Percentiles rank a stretch among this genome's conserved stretches.
Evolutionary conservation across 2,888 invertebrate species (phyloP).

Genomic region (Phymatocera aterrima): DNA sequence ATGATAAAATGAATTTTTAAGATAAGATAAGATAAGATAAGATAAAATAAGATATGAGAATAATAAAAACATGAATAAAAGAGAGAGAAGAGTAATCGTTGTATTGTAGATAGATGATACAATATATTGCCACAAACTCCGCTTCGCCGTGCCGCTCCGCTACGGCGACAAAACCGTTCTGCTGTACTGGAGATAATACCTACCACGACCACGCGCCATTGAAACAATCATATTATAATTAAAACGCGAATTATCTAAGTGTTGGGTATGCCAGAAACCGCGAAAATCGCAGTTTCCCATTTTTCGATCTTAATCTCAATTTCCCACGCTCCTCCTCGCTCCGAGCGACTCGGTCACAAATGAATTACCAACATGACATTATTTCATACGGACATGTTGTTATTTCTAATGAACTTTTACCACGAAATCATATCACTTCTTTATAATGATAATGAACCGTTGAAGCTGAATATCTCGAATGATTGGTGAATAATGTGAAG

Average conservation of each 20-base stretch:
- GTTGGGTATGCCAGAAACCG: no score
- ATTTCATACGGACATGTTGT: not conserved
- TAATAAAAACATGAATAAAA: no score
- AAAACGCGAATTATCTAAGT: no score
- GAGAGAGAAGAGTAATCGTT: no score
- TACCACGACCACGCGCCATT: no score
- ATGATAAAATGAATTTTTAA: constrained; percentile 20
- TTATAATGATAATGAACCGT: not conserved
- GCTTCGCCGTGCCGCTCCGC: no score
- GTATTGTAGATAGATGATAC: constrained; percentile 3
- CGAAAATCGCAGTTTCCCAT: no score
- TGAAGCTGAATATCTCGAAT: not conserved
- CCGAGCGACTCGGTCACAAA: not conserved
- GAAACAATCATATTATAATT: no score
- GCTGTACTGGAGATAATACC: no score
- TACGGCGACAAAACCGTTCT: no score
- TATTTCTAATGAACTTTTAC: not conserved
- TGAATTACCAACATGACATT: not conserved
- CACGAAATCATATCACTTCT: not conserved
- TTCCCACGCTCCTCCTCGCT: not conserved
- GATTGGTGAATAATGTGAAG: not conserved
- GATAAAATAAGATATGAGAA: no score
- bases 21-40: not conserved
- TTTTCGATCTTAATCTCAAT: not conserved
- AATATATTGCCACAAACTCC: no score